These are phyloP conservation scores for Beroe ovata DNA, from an alignment of 37 sponge, comb jelly and placozoan species.

Conservation along the genomic window DNA sequence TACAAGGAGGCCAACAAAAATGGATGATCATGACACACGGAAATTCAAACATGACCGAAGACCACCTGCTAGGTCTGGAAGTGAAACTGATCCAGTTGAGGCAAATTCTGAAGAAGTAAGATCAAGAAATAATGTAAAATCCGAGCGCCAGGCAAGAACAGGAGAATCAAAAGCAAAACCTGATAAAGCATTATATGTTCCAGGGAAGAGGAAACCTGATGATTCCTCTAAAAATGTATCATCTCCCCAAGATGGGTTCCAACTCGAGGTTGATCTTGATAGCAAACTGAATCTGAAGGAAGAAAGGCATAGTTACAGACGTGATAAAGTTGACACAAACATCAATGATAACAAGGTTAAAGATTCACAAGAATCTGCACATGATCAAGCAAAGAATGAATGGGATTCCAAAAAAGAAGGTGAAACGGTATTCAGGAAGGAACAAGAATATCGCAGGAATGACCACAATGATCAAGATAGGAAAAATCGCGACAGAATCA, in stretches of 20 bases:
- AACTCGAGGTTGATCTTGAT: not conserved
- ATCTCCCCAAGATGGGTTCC: not conserved
- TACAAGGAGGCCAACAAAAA: not conserved
- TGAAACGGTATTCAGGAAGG: constrained; percentile 2
- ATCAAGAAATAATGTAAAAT: constrained; percentile 42
- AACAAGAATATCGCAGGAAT: not conserved
- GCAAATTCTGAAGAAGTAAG: not conserved
- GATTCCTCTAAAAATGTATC: not conserved
- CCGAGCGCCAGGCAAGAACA: not conserved
- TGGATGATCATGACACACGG: not conserved
- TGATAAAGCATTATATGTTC: constrained; percentile 30
- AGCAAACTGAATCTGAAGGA: not conserved
- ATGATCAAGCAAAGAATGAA: not conserved
- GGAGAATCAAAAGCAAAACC: not conserved
- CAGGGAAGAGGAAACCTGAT: constrained; percentile 9
- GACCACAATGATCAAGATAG: not conserved
- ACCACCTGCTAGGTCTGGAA: too few relatives aligned
- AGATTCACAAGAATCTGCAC: not conserved
- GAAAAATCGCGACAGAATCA: not conserved
- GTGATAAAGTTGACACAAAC: not conserved
- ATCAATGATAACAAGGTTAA: not conserved
- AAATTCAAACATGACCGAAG: not conserved
- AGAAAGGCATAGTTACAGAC: constrained; percentile 27
- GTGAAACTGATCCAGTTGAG: too few relatives aligned
- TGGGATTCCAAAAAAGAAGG: not conserved